Conservation (phyloP, 2,888 invertebrate species). For the Lepetodrilus schrolli region DNA sequence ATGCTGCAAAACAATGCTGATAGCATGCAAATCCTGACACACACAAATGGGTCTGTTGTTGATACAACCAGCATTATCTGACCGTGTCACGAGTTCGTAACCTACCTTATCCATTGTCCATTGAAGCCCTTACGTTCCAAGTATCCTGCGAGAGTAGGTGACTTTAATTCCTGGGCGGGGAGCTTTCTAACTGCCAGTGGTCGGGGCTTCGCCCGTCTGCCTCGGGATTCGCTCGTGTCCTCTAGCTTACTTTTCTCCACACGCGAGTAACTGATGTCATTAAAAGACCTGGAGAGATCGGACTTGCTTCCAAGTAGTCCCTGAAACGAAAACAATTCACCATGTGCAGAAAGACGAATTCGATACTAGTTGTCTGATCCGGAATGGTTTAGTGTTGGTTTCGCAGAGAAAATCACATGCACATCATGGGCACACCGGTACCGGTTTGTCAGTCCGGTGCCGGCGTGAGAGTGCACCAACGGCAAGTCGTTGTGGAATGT, state of each 20-base stretch:
- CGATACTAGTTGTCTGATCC: neutral
- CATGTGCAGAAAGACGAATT: neutral
- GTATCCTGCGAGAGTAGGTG: slow-evolving; percentile 44
- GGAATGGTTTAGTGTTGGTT: too few species aligned
- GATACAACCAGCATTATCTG: too few species aligned
- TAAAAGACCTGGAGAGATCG: slow-evolving; percentile 5
- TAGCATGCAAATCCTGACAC: neutral
- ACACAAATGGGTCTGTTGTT: too few species aligned
- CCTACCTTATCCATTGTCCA: slow-evolving; percentile 56
- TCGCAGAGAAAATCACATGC: too few species aligned
- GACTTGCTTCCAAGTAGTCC: neutral
- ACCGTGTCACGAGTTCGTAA: neutral
- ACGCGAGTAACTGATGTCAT: neutral
- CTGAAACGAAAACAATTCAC: slow-evolving; percentile 15
- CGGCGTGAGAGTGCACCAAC: too few species aligned
- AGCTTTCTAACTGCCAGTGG: slow-evolving; percentile 53
- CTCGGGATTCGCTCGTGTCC: neutral
- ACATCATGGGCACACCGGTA: too few species aligned
- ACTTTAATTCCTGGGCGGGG: slow-evolving; percentile 44
- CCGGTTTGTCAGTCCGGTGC: too few species aligned
- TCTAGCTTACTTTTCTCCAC: neutral
- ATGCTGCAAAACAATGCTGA: neutral
- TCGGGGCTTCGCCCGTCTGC: slow-evolving; percentile 38
- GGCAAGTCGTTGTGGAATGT: neutral
- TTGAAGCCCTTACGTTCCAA: slow-evolving; percentile 50